A percentile compares a stretch with the other conserved stretches of the same genome.
Conservation (phyloP, 2,888 invertebrate genomes). For the Coelogynopora nodosa region DNA sequence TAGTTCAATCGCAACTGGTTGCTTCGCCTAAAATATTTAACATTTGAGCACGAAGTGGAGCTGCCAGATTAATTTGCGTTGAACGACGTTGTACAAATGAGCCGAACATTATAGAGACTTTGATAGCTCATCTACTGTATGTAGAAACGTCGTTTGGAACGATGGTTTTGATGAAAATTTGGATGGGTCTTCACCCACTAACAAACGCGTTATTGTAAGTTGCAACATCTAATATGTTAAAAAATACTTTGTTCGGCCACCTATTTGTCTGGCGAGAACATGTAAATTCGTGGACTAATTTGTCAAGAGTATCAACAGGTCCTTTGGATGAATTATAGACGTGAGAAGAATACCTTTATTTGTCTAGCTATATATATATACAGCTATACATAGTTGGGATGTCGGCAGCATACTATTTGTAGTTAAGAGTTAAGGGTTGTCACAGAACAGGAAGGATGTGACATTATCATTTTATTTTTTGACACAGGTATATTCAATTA, state of each 20-base stretch:
- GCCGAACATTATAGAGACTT: not conserved
- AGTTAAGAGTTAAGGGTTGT: slow-evolving; percentile 5
- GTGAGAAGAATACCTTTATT: slow-evolving; percentile 23
- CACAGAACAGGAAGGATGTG: slow-evolving; percentile 20
- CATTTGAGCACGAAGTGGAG: not conserved
- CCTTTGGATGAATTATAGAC: slow-evolving; percentile 29
- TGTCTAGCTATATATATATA: not conserved
- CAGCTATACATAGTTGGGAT: not conserved
- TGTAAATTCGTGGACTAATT: slow-evolving; percentile 31
- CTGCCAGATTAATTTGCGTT: not conserved
- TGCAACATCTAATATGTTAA: slow-evolving; percentile 30
- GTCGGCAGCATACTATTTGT: slow-evolving; percentile 16
- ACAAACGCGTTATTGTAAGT: slow-evolving; percentile 36
- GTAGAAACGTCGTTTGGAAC: slow-evolving; percentile 29
- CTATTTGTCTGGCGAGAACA: slow-evolving; percentile 19
- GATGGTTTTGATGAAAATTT: slow-evolving; percentile 7
- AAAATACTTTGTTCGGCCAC: slow-evolving; percentile 25
- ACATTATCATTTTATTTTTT: slow-evolving; percentile 31
- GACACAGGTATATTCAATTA: slow-evolving; percentile 18
- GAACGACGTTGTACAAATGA: slow-evolving; percentile 16
- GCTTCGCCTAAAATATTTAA: not conserved
- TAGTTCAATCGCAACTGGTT: slow-evolving; percentile 18
- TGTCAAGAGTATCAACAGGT: slow-evolving; percentile 37
- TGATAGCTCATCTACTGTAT: slow-evolving; percentile 26
- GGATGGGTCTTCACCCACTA: not conserved